Evolutionary conservation across 1,140 invertebrate species (phyloP).

Genomic region (Neelides sp.): DNA sequence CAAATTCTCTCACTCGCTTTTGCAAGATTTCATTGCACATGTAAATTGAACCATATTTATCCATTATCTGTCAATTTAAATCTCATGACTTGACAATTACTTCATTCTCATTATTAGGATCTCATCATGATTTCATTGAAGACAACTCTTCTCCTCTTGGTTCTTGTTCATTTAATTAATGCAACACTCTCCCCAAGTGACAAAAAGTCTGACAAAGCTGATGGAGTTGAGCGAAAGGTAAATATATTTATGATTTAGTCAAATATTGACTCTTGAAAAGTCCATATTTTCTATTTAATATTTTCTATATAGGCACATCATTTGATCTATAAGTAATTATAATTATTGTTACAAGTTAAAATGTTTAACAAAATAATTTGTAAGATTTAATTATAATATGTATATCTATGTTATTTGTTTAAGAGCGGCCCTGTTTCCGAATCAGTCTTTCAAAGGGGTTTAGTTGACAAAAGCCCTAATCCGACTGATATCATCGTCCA

Average conservation of each 20-base stretch:
- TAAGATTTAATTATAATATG: neutral
- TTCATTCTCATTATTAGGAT: no score
- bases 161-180: constrained; percentile 2
- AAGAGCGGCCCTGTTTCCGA: constrained; percentile 49
- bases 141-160: neutral
- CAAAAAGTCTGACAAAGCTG: constrained; percentile 10
- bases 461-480: constrained; percentile 51
- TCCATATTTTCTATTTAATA: neutral
- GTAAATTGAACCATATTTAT: no score
- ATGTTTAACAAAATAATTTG: neutral
- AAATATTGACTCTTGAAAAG: neutral
- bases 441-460: constrained; percentile 52
- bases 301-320: neutral
- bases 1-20: no score
- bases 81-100: no score
- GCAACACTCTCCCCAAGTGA: constrained; percentile 19
- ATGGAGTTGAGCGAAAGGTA: neutral
- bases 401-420: constrained; percentile 20
- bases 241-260: neutral
- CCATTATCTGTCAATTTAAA: no score
- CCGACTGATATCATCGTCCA: constrained; percentile 61
- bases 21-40: no score
- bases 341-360: no score
- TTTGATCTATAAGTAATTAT: neutral
- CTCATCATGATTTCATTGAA: neutral